Evolutionary conservation across 2,113 vertebrate genomes (phyloP).

Genomic region (Mesocricetus auratus): DNA sequence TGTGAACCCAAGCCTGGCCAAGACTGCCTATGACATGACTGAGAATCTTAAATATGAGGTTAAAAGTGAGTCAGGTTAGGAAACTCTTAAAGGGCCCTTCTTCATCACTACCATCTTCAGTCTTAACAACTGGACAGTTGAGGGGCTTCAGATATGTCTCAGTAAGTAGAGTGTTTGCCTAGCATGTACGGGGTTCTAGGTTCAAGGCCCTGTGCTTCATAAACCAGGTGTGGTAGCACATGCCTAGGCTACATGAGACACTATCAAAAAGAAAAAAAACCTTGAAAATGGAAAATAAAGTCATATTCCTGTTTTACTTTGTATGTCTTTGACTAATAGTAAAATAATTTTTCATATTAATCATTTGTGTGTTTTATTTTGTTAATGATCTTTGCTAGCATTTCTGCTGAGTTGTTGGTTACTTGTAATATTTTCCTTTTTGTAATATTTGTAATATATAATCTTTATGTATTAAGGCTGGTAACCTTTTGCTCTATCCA

Average conservation of each 20-base stretch:
- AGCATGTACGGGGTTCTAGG: not conserved
- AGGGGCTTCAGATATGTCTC: too few relatives aligned
- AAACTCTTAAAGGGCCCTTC: not conserved
- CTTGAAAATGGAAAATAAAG: not conserved
- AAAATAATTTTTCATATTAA: not conserved
- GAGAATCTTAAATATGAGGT: not conserved
- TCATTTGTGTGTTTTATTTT: not conserved
- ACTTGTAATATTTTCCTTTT: not conserved
- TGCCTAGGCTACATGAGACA: too few relatives aligned
- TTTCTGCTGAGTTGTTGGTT: not conserved
- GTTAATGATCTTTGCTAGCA: not conserved
- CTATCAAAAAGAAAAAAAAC: too few relatives aligned
- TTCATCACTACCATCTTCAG: not conserved
- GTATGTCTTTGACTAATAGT: not conserved
- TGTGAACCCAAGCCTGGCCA: not conserved
- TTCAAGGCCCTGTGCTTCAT: not conserved
- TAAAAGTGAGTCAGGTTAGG: not conserved
- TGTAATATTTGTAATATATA: not conserved
- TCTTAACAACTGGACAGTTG: not conserved
- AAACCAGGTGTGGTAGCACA: not conserved
- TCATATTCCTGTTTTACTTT: not conserved
- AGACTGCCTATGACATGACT: not conserved
- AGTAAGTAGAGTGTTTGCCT: not conserved
- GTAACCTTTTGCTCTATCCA: not conserved
- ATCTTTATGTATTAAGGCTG: constrained; percentile 14